phyloP scores from a whole-genome alignment of 2,797 vertebrate species.

The Liparis tanakae region DNA sequence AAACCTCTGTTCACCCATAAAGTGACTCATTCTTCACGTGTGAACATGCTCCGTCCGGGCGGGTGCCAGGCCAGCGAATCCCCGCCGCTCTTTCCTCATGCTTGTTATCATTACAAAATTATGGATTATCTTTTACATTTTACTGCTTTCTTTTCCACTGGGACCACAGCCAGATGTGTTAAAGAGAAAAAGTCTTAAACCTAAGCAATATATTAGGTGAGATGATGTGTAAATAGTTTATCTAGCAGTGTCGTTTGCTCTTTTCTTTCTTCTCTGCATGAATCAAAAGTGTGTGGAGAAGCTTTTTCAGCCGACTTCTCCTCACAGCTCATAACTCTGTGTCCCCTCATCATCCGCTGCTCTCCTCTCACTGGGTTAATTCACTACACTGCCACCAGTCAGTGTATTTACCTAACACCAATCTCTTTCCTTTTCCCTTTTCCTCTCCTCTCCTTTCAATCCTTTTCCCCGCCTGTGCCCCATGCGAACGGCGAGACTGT shows the following conservation, averaged over 20 bases:
- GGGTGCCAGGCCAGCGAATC: slow-evolving; percentile 34
- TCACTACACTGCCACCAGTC: slow-evolving; percentile 67
- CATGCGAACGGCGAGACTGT: slow-evolving; percentile 61
- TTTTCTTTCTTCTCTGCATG: slow-evolving; percentile 18
- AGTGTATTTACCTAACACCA: slow-evolving; percentile 78
- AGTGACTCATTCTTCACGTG: slow-evolving; percentile 70
- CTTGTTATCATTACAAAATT: slow-evolving; percentile 49
- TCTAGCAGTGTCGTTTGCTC: slow-evolving; percentile 2
- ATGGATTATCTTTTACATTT: slow-evolving; percentile 46
- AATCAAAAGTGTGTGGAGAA: background rate
- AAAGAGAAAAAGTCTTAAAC: slow-evolving; percentile 24
- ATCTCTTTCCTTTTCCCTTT: slow-evolving; percentile 52
- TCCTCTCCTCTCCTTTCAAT: slow-evolving; percentile 42
- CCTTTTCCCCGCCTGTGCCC: slow-evolving; percentile 62
- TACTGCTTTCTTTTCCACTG: slow-evolving; percentile 15
- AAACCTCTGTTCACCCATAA: slow-evolving; percentile 73
- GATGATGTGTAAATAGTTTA: slow-evolving; percentile 4
- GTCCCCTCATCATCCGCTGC: slow-evolving; percentile 28
- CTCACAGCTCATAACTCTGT: slow-evolving; percentile 52
- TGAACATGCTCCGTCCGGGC: slow-evolving; percentile 64
- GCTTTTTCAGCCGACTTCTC: slow-evolving; percentile 16
- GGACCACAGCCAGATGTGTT: background rate
- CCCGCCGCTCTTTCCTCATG: slow-evolving; percentile 32
- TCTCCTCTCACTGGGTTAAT: slow-evolving; percentile 62
- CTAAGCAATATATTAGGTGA: background rate